phyloP scores from a whole-genome alignment of 2,797 vertebrate genomes.

The Anomalospiza imberbis region DNA sequence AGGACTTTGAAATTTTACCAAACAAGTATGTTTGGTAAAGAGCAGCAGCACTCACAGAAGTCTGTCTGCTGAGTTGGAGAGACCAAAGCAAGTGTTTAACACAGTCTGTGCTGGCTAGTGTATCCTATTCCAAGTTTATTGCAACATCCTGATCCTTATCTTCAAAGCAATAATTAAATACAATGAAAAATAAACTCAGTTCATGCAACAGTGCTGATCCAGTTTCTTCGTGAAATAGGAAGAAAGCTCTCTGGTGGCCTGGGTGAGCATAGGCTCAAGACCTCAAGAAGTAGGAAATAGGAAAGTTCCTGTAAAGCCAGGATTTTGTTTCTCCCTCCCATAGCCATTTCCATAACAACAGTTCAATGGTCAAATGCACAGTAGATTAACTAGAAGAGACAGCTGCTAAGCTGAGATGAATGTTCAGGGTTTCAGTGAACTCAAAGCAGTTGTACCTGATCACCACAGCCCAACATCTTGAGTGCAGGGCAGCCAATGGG shows the following conservation, averaged over 20 bases:
- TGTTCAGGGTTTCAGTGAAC: neutral
- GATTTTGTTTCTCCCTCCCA: neutral
- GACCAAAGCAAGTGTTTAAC: neutral
- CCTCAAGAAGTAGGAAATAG: neutral
- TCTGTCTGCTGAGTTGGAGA: neutral
- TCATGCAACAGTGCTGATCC: neutral
- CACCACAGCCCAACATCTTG: neutral
- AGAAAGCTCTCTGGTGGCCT: neutral
- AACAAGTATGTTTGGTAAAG: neutral
- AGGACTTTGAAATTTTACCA: neutral
- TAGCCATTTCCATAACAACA: neutral
- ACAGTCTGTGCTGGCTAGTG: neutral
- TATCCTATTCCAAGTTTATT: conserved; percentile 24
- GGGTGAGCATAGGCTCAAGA: neutral
- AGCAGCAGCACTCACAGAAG: neutral
- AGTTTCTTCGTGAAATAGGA: neutral
- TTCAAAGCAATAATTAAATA: conserved; percentile 43
- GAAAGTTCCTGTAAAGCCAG: neutral
- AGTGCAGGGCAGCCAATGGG: neutral
- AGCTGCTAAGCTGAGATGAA: neutral
- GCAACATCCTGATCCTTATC: conserved; percentile 48
- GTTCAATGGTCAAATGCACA: neutral
- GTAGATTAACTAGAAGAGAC: neutral
- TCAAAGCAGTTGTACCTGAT: neutral
- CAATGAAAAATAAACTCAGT: neutral